Conservation (phyloP, 2,113 vertebrate genomes). For the Oceanodroma tethys region DNA sequence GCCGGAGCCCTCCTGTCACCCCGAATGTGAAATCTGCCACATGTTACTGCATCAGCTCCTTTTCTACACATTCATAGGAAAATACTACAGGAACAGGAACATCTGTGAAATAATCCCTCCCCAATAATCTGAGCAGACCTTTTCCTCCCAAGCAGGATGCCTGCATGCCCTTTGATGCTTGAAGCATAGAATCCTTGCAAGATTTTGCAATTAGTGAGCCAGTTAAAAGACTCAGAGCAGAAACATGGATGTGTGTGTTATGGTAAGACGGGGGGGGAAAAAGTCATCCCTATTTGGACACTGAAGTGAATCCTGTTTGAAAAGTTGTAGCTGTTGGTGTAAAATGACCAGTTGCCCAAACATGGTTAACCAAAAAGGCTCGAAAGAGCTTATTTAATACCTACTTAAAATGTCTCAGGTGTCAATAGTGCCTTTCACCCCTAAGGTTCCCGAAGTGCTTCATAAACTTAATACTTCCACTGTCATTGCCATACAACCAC, state of each 20-base stretch:
- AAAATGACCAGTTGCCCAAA: constrained; percentile 17
- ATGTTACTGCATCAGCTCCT: not conserved
- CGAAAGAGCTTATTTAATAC: constrained; percentile 11
- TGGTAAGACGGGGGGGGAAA: not conserved
- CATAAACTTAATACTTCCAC: not conserved
- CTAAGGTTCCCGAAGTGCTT: not conserved
- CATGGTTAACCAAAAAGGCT: constrained; percentile 52
- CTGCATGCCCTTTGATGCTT: constrained; percentile 9
- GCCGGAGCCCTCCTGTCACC: not conserved
- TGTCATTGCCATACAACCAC: not conserved
- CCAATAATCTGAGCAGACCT: constrained; percentile 20
- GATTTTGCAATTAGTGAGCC: constrained; percentile 29
- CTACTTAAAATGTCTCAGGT: not conserved
- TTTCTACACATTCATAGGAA: not conserved
- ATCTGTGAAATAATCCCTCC: constrained; percentile 26
- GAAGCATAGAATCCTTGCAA: not conserved
- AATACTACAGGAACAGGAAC: constrained; percentile 5
- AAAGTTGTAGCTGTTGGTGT: not conserved
- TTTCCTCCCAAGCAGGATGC: constrained; percentile 27
- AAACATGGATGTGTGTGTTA: not conserved
- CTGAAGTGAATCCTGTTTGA: not conserved
- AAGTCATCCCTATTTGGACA: not conserved
- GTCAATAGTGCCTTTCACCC: constrained; percentile 47
- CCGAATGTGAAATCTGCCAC: not conserved
- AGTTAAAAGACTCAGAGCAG: not conserved